Evolutionary conservation across 1,140 invertebrate genomes (phyloP).

Genomic region (Lepidurus couesii): DNA sequence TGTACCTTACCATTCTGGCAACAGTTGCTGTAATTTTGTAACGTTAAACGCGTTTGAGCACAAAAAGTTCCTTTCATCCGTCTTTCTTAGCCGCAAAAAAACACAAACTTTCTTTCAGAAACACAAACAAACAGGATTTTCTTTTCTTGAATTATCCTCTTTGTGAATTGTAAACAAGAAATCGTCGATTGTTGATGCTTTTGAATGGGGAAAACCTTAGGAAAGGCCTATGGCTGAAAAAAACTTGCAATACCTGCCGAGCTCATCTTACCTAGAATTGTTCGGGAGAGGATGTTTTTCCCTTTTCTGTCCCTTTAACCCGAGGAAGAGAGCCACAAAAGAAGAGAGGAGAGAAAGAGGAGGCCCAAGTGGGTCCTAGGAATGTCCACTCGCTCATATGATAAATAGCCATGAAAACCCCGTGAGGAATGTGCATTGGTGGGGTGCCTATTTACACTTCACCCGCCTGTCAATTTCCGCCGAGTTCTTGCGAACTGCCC

Average conservation of each 20-base stretch:
- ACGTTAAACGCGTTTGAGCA: no score
- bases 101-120: no score
- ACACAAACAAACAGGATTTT: no score
- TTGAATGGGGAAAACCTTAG: background rate
- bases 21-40: no score
- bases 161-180: background rate
- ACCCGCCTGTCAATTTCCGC: slow-evolving; percentile 8
- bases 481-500: background rate
- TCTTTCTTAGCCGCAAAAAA: no score
- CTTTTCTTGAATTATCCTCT: no score
- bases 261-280: background rate
- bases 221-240: background rate
- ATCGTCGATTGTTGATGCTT: background rate
- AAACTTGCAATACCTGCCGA: background rate
- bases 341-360: background rate
- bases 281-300: background rate
- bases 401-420: slow-evolving; percentile 16
- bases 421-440: slow-evolving; percentile 5
- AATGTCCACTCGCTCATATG: slow-evolving; percentile 21
- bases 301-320: background rate
- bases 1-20: no score
- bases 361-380: background rate
- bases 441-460: slow-evolving; percentile 6
- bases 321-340: background rate
- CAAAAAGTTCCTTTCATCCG: no score